Evolutionary conservation across 2,888 invertebrate genomes (phyloP).

Genomic region (Troides aeacus): DNA sequence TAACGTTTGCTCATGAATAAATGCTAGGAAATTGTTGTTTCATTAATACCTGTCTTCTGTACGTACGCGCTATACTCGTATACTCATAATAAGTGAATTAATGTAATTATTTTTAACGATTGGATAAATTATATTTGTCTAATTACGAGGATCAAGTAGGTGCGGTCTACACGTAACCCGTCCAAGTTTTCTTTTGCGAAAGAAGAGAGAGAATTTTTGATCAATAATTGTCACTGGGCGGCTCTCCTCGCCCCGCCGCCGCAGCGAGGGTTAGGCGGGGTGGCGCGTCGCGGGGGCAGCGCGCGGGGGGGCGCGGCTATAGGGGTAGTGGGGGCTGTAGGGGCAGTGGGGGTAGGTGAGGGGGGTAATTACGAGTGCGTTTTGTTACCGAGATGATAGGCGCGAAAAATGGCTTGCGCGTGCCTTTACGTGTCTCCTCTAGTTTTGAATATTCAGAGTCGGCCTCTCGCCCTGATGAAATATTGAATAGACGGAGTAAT

Average conservation of each 20-base stretch:
- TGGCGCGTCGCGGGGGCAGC: conserved; percentile 36
- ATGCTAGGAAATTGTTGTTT: no score
- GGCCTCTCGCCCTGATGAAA: conserved; percentile 77
- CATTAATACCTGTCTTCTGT: no score
- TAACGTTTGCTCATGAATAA: no score
- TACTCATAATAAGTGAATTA: no score
- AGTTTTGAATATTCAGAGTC: conserved; percentile 79
- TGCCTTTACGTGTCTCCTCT: conserved; percentile 79
- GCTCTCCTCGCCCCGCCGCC: conserved; percentile 55
- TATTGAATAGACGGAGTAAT: conserved; percentile 79
- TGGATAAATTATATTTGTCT: conserved; percentile 45
- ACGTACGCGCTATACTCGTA: no score
- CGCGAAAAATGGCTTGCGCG: conserved; percentile 80
- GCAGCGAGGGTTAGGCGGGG: conserved; percentile 44
- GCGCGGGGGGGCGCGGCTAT: conserved; percentile 40
- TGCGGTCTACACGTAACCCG: conserved; percentile 78
- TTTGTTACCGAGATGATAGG: conserved; percentile 81
- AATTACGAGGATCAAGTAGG: conserved; percentile 74
- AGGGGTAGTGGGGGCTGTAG: conserved; percentile 37
- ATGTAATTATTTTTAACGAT: neutral
- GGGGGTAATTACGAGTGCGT: conserved; percentile 81
- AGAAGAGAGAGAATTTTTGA: conserved; percentile 84
- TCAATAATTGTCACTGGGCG: conserved; percentile 85
- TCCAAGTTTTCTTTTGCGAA: conserved; percentile 81
- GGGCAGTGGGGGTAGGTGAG: conserved; percentile 32